Evolutionary conservation across 2,888 invertebrate genomes (phyloP), one percentile per base, ranked within the genome.

Genomic region (Ptilodon capucinus): DNA sequence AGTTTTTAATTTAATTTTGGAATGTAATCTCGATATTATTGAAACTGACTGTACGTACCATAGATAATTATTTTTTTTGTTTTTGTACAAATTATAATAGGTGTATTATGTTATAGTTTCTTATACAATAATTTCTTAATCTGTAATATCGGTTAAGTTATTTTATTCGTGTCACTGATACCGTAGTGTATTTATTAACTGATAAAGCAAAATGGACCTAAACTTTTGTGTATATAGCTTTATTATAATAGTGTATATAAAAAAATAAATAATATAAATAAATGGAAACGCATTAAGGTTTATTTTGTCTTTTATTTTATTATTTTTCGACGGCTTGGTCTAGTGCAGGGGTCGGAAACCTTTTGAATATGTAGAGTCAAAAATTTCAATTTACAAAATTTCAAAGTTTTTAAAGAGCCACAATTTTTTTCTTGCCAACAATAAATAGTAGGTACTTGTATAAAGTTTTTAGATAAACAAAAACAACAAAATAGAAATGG

Each of bases 141-240:
- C 18, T 42, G 64, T 61, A 58, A 61, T 61, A 58, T 34, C 45
- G 48, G 50, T 44, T 52, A 62, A 56, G 59, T 65, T 54, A 59
- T 62, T 60, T 51, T 57, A 57, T 47, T 63, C 57, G 48, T 64
- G 57, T 57, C 46, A 49, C 45, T 62, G 54, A 44, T 59, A 67
- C 68, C 64, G 64, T 67, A 48, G 44, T 47, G 53, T 32, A 19
- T 40, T 11, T 25, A n/a, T 32, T 44, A 52, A 46, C 51, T 48
- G 46, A 69, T 74, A 70, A 67, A 74, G 66, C 76, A 74, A 77
- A 57, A 86, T 79, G 87, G 86, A 89, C 87, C 88, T 87, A 89
- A 87, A 34, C 82, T 60, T 79, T 76, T 80, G 78, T 84, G 82
- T 89, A 86, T 80, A 88, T 86, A 86, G 81, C 80, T 79, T 80